Evolutionary conservation across 2,113 vertebrate genomes (phyloP), one percentile per base, ranked within the genome.

Genomic region (Lethenteron reissneri): DNA sequence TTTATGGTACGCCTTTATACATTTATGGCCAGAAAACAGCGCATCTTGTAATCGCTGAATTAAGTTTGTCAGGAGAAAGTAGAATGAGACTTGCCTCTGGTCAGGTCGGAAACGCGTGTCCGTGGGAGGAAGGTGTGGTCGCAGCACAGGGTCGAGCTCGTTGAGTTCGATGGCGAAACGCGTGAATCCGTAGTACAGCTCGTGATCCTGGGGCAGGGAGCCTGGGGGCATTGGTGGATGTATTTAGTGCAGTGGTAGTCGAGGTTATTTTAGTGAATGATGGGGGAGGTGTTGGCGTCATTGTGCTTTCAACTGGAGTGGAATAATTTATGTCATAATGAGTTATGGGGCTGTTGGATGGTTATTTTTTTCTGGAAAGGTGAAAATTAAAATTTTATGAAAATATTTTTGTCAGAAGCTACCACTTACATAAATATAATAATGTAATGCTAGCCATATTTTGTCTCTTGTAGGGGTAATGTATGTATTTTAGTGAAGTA

Each of bases 81-180:
- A 59, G 56, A 73, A 64, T 72, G 8, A n/a, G 19, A 73, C 74
- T 78, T 82, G 86, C 94, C 94, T 94, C 80, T 99, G 94, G 83
- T 99, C 94, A 1, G 89, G 94, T 74, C 94, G 84, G 80, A 97
- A 99, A 58, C 94, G 83, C 4, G 92, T 89, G 58, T 99, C 94
- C 56, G 92, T 95, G 1, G 82, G 78, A 14, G 92, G 94, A 77
- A 99, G 85, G 75, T 88, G 83, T 56, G 96, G 90, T 79, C 88
- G 95, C 71, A 97, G 74, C 71, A 89, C 84, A 2, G 92, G 92
- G 79, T 92, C 92, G 75, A 99, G 83, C 77, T 97, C 94, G 72
- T 99, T 99, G 71, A 99, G 85, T 77, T 99, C 94, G 76, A 94
- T 86, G 73, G 94, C 94, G 78, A 99, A 97, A 76, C 92, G 87